Percentiles rank a stretch among this genome's conserved stretches.
These are phyloP conservation scores for Liasis olivaceus DNA, from an alignment of 2,797 vertebrate genomes.

Conservation along the genomic window DNA sequence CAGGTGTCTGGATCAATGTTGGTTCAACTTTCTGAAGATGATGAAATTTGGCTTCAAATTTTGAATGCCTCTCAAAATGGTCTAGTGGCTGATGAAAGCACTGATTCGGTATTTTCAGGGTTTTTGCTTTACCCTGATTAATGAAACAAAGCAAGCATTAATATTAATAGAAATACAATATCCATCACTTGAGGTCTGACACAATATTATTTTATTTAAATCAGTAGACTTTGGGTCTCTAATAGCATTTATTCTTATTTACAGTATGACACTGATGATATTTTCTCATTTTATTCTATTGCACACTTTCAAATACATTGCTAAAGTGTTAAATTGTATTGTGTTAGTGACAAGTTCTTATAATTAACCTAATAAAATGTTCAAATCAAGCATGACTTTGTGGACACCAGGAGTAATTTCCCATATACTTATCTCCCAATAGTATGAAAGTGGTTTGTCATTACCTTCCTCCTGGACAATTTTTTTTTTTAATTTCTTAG, in stretches of 20 bases:
- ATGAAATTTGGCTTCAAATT: constrained; percentile 60
- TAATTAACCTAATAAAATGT: neutral
- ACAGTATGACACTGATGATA: neutral
- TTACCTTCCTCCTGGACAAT: neutral
- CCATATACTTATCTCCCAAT: neutral
- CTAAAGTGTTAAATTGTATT: neutral
- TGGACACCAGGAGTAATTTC: neutral
- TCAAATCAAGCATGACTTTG: neutral
- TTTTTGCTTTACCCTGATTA: constrained; percentile 56
- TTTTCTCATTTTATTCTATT: neutral
- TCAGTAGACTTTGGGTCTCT: neutral
- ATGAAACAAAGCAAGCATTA: neutral
- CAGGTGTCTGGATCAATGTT: constrained; percentile 46
- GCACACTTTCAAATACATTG: neutral
- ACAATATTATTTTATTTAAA: neutral
- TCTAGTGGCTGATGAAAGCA: constrained; percentile 32
- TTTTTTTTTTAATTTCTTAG: neutral
- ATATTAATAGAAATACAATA: neutral
- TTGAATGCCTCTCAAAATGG: constrained; percentile 28
- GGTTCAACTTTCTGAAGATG: constrained; percentile 50
- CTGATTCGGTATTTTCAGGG: constrained; percentile 52
- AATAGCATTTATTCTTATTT: neutral
- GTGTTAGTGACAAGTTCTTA: neutral
- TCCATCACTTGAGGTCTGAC: neutral
- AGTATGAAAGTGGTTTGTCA: neutral